Conservation (phyloP, 2,113 vertebrate species). For the Gobius niger region DNA sequence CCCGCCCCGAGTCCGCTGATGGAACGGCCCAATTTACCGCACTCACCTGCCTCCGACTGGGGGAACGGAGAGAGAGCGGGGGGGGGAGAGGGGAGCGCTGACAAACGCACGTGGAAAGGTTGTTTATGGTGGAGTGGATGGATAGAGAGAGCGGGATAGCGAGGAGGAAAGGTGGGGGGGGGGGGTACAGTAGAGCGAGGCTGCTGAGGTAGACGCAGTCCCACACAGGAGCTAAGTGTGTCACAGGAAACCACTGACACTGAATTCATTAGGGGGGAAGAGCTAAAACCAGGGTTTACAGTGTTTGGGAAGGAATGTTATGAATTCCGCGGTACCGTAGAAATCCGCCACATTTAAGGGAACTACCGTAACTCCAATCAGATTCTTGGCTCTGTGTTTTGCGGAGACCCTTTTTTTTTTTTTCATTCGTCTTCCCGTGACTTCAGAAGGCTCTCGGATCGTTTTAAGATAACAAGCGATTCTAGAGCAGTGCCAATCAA, state of each 20-base stretch:
- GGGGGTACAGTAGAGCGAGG: neutral
- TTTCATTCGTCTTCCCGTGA: too few relatives aligned
- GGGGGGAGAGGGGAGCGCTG: constrained; percentile 11
- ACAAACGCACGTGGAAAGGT: neutral
- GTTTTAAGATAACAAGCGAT: too few relatives aligned
- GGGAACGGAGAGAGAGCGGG: constrained; percentile 66
- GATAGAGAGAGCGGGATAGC: neutral
- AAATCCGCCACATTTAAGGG: too few relatives aligned
- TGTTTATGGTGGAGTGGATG: neutral
- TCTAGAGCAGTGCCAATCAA: too few relatives aligned
- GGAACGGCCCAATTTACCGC: constrained; percentile 93
- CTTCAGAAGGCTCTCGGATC: too few relatives aligned
- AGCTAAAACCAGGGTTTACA: neutral
- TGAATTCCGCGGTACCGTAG: too few relatives aligned
- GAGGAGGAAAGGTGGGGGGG: neutral
- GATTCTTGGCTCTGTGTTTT: too few relatives aligned
- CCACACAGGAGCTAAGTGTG: neutral
- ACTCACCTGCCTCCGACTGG: constrained; percentile 80
- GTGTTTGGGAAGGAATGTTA: too few relatives aligned
- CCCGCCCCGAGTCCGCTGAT: constrained; percentile 86
- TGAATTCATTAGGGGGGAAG: neutral
- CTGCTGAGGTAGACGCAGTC: neutral
- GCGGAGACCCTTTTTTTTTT: too few relatives aligned
- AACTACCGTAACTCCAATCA: too few relatives aligned
- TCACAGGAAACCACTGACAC: neutral